Evolutionary conservation across 2,888 invertebrate species (phyloP), one percentile per base, ranked within the genome.

Genomic region (Apoda limacodes): DNA sequence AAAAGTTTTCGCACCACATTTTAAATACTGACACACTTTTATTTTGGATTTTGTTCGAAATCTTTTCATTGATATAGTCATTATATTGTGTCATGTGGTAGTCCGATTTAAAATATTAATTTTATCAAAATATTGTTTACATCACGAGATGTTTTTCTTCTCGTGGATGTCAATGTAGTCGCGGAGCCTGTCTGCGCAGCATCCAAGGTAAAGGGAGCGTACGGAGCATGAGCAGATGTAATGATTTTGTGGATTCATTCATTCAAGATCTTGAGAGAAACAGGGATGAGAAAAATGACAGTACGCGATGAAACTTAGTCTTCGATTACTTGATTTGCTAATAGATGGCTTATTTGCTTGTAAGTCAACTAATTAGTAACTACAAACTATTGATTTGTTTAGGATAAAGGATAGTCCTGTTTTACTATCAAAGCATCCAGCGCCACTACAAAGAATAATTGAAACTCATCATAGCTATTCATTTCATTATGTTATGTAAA

Each of bases 151-250:
- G n/a, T 22, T 22, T 22, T 6, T 9, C 12, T n/a, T n/a, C n/a
- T 40, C 38, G 34, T 32, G 32, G 30, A 19, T 10, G 13, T 23
- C n/a, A 4, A 21, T 14, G 34, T 27, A 15, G 13, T 14, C 22
- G 22, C 29, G 17, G 17, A 17, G 17, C 17, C 17, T 30, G 37
- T 37, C 35, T 45, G 52, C 63, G 50, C 76, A 75, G 76, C 71
- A 61, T 74, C 75, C 66, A 35, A 30, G 29, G 50, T 43, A 45
- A 40, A 45, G 49, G 48, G 35, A 42, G 33, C 32, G 35, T 27
- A 75, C 71, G 42, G 81, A 57, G 81, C 81, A 80, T 80, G 80
- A 63, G 75, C 72, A 60, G 51, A 60, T 45, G 45, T 81, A 82
- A 70, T 58, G 81, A 82, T 82, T 80, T 76, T 72, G 48, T 48